Evolutionary conservation across 2,113 vertebrate species (phyloP), one percentile per base, ranked within the genome.

Genomic region (Glaucidium brasilianum): DNA sequence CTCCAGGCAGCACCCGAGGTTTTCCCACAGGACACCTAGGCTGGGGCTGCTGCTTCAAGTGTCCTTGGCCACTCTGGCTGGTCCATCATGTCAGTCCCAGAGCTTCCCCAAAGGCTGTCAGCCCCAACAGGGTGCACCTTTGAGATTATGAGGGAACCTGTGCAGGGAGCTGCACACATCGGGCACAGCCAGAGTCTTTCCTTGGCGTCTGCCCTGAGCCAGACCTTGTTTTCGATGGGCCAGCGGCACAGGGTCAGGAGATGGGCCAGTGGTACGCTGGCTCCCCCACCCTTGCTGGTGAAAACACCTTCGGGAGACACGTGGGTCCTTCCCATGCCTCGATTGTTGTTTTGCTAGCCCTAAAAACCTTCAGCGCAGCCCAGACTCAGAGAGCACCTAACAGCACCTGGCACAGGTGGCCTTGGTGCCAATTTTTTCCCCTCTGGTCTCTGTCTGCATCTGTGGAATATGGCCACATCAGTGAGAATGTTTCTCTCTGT

Each of bases 381-480:
- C 1, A 2, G 29, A 11, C 35, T 60, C 76, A 43, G 32, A 32
- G 7, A 56, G 37, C 32, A 30, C 12, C 29, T 0, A 4, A 43
- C 30, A 53, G 66, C 41, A 56, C 32, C 12, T 4, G 3, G 49
- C 0, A 0, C 41, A 26, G 25, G 9, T 49, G 37, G 73, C 0
- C 0, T 3, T 17, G 50, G 17, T 49, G 49, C 8, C 19, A 34
- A 4, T 13, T 34, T 41, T 41, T 56, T 8, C 23, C 20, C 8
- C 19, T 73, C 27, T 34, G 45, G 30, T 60, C 35, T 43, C 68
- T 2, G 3, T 35, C 49, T 6, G 2, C 5, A 1, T 49, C 63
- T 29, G 34, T 26, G 52, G 50, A 64, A 10, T 1, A 19, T 1
- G 9, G 50, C 32, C 52, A 30, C 0, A 0, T n/a, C 1, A 0